phyloP scores from a whole-genome alignment of 2,113 vertebrate genomes.

The Hirundichthys speculiger region DNA sequence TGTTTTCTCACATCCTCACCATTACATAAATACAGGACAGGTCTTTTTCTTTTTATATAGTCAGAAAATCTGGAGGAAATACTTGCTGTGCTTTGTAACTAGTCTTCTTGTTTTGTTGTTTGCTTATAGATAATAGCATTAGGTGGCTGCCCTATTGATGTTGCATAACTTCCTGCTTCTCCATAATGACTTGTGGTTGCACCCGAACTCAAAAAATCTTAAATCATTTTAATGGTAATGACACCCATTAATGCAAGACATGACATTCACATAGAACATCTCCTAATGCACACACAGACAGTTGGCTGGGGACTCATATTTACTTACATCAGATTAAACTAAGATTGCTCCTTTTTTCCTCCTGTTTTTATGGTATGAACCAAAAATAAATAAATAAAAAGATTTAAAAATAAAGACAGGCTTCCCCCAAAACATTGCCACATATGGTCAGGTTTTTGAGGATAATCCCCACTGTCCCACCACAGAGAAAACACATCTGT shows the following conservation, averaged over 20 bases:
- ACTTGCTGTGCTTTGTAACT: no score
- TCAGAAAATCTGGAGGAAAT: no score
- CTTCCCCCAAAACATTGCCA: slow-evolving; percentile 23
- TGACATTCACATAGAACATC: not conserved
- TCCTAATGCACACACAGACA: not conserved
- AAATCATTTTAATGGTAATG: not conserved
- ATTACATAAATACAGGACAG: no score
- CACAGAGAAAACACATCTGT: slow-evolving; percentile 32
- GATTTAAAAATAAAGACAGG: slow-evolving; percentile 4
- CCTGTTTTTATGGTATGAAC: slow-evolving; percentile 12
- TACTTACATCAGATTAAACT: not conserved
- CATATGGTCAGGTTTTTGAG: slow-evolving; percentile 28
- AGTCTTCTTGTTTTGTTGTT: no score
- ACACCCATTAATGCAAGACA: no score
- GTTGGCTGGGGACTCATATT: not conserved
- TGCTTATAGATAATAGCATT: no score
- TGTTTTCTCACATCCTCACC: not conserved
- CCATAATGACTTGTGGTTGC: no score
- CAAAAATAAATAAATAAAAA: not conserved
- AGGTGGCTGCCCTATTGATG: no score
- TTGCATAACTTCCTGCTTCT: no score
- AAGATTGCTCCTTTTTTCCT: not conserved
- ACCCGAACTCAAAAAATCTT: not conserved
- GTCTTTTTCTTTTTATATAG: no score
- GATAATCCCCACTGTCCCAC: slow-evolving; percentile 25